Evolutionary conservation across 2,888 invertebrate genomes (phyloP).

Genomic region (Drosophila maculinotata): DNA sequence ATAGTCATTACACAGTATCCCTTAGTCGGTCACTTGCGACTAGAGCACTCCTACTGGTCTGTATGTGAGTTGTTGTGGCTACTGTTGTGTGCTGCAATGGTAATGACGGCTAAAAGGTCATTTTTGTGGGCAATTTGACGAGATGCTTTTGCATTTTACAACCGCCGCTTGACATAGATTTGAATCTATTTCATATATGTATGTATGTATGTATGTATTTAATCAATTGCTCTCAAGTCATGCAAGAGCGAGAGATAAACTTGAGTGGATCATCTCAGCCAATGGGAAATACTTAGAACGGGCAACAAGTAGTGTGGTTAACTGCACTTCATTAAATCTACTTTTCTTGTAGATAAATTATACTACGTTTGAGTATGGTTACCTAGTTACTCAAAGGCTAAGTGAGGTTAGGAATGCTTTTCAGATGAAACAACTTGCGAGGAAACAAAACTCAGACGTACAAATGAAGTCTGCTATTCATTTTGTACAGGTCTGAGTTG

Average conservation of each 20-base stretch:
- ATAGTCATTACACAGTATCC: no score
- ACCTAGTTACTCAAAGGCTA: no score
- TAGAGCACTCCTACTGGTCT: not conserved
- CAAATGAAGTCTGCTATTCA: no score
- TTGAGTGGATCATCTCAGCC: not conserved
- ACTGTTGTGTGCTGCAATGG: slow-evolving; percentile 26
- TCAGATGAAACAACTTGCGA: not conserved
- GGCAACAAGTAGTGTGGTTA: slow-evolving; percentile 1
- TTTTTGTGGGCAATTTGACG: slow-evolving; percentile 57
- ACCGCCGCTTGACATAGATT: slow-evolving; percentile 29
- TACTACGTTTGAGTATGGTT: no score
- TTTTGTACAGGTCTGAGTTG: no score
- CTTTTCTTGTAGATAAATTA: no score
- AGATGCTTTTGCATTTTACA: slow-evolving; percentile 25
- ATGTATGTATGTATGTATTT: no score
- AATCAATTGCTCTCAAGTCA: slow-evolving; percentile 8
- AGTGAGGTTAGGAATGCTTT: not conserved
- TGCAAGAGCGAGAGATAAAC: not conserved
- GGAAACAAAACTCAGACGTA: no score
- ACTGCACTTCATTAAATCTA: slow-evolving; percentile 18
- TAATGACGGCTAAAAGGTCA: slow-evolving; percentile 70
- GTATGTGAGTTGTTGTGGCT: slow-evolving; percentile 4
- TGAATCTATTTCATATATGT: no score
- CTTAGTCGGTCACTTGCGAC: not conserved
- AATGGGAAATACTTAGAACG: not conserved